Conservation (phyloP, 2,888 invertebrate genomes). For the Silvanus unidentatus region DNA sequence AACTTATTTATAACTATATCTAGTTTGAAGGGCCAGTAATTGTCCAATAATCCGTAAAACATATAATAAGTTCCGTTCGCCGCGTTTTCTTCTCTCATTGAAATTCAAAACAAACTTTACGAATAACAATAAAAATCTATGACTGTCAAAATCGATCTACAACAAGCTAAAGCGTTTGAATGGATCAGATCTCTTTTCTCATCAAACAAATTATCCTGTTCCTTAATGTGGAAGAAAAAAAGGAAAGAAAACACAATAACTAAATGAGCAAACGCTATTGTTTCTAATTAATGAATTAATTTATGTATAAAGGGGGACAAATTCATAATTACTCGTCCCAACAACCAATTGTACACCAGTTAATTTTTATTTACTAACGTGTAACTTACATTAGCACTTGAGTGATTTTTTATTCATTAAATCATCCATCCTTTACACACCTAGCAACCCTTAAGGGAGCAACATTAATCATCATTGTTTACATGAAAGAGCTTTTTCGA, state of each 20-base stretch:
- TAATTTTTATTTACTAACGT: too few species aligned
- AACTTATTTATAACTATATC: neutral
- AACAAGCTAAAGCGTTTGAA: conserved; percentile 16
- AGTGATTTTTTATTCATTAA: too few species aligned
- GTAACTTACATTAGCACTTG: too few species aligned
- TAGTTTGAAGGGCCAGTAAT: conserved; percentile 12
- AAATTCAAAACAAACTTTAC: conserved; percentile 39
- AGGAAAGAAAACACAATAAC: too few species aligned
- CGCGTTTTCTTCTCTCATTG: conserved; percentile 26
- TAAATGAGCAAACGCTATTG: too few species aligned
- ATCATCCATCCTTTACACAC: too few species aligned
- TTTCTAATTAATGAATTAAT: too few species aligned
- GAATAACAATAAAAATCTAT: conserved; percentile 41
- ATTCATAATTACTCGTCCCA: too few species aligned
- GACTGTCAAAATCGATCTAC: conserved; percentile 36
- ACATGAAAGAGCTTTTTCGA: neutral
- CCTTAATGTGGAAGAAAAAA: too few species aligned
- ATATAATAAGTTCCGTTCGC: conserved; percentile 18
- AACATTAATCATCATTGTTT: conserved; percentile 3
- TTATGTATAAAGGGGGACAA: too few species aligned
- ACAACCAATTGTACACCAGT: too few species aligned
- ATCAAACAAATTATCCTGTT: too few species aligned
- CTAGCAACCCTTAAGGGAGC: neutral
- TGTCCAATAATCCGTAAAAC: conserved; percentile 26
- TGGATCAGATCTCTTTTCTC: conserved; percentile 1